Base-by-base conservation (phyloP, 2,888 invertebrate species). In the Bedellia somnulentella region DNA sequence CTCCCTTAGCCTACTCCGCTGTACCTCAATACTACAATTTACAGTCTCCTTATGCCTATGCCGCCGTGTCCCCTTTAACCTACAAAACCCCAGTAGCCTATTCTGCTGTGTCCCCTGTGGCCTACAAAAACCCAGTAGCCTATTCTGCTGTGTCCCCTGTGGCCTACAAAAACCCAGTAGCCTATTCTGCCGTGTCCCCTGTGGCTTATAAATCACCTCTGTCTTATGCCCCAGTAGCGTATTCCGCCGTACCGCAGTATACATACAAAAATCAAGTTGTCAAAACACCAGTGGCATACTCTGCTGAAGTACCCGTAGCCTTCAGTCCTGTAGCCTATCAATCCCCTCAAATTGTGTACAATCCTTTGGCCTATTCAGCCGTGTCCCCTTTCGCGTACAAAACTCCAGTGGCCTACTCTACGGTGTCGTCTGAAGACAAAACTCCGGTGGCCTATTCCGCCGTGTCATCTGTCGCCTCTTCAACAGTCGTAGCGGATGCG, bases 271-370 rank as follows among this genome's bases (percentile, higher is more conserved):
- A n/a, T n/a, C n/a, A n/a, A n/a, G n/a, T n/a, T n/a, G n/a, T n/a
- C n/a, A n/a, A n/a, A n/a, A n/a, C n/a, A n/a, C 11, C 17, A 10
- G 11, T 21, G 3, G 12, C 48, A n/a, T 57, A 53, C 47, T 47
- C 48, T 17, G 48, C 55, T 2, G 54, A 52, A 2, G 37, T 52
- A 5, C 52, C 55, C 17, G 49, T 53, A 42, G 51, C 61, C 3
- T 52, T 61, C 5, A 62, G 61, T 48, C 46, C 50, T 22, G 60
- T 57, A 21, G 53, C 52, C 18, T 43, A 52, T 14, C 55, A 55
- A 32, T 39, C 46, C 2, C 61, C 61, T 38, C 55, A 53, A 2
- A 47, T 59, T 5, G 58, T 59, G 2, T 58, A 59, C 39, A 48
- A 48, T 13, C 39, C 36, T 9, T n/a, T n/a, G 21, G 10, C 15